These are phyloP conservation scores for Mus pahari DNA, from an alignment of 2,113 vertebrate species.

Conservation along the genomic window DNA sequence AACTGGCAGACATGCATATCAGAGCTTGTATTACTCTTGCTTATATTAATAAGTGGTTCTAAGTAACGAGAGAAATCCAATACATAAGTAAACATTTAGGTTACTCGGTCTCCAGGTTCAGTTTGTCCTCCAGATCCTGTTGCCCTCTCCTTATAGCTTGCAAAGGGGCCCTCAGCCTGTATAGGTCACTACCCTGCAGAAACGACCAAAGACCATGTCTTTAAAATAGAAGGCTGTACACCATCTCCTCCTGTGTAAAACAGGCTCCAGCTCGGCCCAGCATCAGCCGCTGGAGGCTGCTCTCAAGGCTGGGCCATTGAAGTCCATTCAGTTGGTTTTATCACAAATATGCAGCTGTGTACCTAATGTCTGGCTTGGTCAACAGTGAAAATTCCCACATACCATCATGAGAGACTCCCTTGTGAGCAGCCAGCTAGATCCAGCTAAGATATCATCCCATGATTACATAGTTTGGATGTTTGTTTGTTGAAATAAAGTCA, in stretches of 20 bases:
- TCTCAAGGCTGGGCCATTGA: neutral
- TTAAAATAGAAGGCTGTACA: neutral
- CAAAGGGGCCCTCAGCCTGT: neutral
- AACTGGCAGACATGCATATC: neutral
- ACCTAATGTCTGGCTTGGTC: slow-evolving; percentile 47
- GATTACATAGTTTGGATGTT: slow-evolving; percentile 80
- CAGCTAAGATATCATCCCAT: slow-evolving; percentile 64
- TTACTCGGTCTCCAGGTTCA: neutral
- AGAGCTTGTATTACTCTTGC: neutral
- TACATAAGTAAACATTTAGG: neutral
- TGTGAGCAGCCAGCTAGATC: slow-evolving; percentile 72
- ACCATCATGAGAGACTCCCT: slow-evolving; percentile 66
- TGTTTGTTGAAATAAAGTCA: slow-evolving; percentile 76
- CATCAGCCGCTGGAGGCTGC: neutral
- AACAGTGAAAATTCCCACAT: slow-evolving; percentile 62
- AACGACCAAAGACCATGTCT: neutral
- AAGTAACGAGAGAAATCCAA: slow-evolving; percentile 19
- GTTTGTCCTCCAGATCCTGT: neutral
- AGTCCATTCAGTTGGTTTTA: slow-evolving; percentile 50
- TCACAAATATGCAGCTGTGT: slow-evolving; percentile 18
- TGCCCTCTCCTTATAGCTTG: neutral
- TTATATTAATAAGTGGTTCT: slow-evolving; percentile 32
- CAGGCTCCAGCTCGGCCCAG: neutral
- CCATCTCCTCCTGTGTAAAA: neutral
- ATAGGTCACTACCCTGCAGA: neutral